phyloP scores from a whole-genome alignment of 2,888 invertebrate species.

The Diplazon laetatorius region DNA sequence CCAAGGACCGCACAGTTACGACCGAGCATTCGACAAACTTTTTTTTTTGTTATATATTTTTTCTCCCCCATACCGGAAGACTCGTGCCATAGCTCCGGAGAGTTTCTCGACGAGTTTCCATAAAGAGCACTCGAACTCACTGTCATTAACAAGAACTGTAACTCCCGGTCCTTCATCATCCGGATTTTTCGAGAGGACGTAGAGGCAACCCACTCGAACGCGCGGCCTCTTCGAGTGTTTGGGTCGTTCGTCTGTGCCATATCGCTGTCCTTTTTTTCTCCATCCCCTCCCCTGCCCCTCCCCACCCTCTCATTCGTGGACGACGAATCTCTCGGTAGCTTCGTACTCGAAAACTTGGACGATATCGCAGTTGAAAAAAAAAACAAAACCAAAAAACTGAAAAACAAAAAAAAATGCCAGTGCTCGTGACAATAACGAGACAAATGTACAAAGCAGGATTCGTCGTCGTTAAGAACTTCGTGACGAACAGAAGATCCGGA shows the following conservation, averaged over 20 bases:
- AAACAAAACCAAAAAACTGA: too few species aligned
- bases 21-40: slow-evolving; percentile 19
- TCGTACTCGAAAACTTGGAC: slow-evolving; percentile 10
- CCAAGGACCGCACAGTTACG: too few species aligned
- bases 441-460: background rate
- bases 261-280: slow-evolving; percentile 1
- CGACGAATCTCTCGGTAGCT: background rate
- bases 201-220: background rate
- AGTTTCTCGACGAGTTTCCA: slow-evolving; percentile 47
- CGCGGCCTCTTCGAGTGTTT: slow-evolving; percentile 16
- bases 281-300: too few species aligned
- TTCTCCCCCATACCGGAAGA: slow-evolving; percentile 16
- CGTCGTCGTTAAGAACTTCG: background rate
- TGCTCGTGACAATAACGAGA: background rate
- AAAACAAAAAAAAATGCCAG: background rate
- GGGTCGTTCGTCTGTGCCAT: slow-evolving; percentile 7
- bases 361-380: background rate
- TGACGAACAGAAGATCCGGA: background rate
- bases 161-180: slow-evolving; percentile 51
- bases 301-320: too few species aligned
- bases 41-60: background rate
- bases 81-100: background rate
- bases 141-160: slow-evolving; percentile 49
- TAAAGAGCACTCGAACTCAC: slow-evolving; percentile 38
- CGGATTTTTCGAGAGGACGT: slow-evolving; percentile 1